These are phyloP conservation scores for Diadophis punctatus DNA, from an alignment of 2,113 vertebrate genomes.

Conservation along the genomic window DNA sequence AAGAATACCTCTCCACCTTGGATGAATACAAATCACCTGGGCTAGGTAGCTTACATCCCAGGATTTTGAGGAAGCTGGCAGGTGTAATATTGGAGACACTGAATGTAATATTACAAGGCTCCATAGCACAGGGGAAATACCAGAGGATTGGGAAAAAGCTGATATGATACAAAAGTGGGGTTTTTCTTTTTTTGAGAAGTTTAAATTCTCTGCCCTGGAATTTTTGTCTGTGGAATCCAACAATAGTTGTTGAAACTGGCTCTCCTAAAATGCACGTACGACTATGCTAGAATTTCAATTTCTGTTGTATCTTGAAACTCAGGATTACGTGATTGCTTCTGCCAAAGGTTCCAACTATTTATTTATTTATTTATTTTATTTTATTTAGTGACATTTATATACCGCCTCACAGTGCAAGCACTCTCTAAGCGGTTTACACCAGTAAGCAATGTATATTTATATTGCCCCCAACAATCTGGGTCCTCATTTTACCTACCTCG, in stretches of 20 bases:
- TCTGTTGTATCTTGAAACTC: not conserved
- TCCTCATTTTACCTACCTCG: too few species aligned
- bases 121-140: not conserved
- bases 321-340: not conserved
- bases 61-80: not conserved
- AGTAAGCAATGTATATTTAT: too few species aligned
- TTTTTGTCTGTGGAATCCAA: not conserved
- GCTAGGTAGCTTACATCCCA: not conserved
- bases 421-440: too few species aligned
- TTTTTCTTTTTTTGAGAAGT: not conserved
- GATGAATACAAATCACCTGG: not conserved
- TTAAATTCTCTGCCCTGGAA: not conserved
- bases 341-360: not conserved
- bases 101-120: not conserved
- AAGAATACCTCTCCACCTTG: not conserved
- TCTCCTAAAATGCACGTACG: not conserved
- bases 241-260: not conserved
- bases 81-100: not conserved
- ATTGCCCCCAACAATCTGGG: too few species aligned
- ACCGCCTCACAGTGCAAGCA: too few species aligned
- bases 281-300: not conserved
- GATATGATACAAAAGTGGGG: not conserved
- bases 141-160: not conserved
- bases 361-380: too few species aligned
- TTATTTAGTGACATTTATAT: too few species aligned